A percentile compares a stretch with the other conserved stretches of the same genome.
Evolutionary conservation across 1,140 invertebrate species (phyloP).

Genomic region (Papilio helenus): DNA sequence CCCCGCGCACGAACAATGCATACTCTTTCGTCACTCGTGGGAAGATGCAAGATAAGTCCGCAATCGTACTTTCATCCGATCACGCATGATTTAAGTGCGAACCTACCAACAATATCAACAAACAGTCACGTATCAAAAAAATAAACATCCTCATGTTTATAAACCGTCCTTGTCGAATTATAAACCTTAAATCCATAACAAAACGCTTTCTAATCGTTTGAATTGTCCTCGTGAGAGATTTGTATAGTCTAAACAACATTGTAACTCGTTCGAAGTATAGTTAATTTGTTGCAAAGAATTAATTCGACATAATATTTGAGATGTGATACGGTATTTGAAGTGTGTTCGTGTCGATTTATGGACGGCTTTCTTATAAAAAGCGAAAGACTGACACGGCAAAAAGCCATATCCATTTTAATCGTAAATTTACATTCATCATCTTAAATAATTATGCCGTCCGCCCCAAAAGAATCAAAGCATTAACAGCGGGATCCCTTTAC

Average conservation of each 20-base stretch:
- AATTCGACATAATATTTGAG: neutral
- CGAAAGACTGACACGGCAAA: neutral
- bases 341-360: neutral
- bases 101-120: conserved; percentile 62
- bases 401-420: neutral
- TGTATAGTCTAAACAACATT: conserved; percentile 19
- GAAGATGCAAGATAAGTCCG: conserved; percentile 67
- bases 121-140: conserved; percentile 60
- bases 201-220: neutral
- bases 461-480: conserved; percentile 5
- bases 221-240: neutral
- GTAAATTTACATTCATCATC: conserved; percentile 23
- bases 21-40: conserved; percentile 63
- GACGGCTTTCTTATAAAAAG: neutral
- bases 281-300: neutral
- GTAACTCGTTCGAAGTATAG: neutral
- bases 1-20: conserved; percentile 52
- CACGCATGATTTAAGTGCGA: conserved; percentile 75
- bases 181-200: conserved; percentile 7
- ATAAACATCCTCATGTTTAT: conserved; percentile 42
- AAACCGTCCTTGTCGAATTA: neutral
- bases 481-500: conserved; percentile 22
- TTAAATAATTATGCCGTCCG: neutral
- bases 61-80: conserved; percentile 73
- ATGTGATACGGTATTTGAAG: neutral